phyloP scores from a whole-genome alignment of 2,797 vertebrate species.

The Eulemur coronatus region DNA sequence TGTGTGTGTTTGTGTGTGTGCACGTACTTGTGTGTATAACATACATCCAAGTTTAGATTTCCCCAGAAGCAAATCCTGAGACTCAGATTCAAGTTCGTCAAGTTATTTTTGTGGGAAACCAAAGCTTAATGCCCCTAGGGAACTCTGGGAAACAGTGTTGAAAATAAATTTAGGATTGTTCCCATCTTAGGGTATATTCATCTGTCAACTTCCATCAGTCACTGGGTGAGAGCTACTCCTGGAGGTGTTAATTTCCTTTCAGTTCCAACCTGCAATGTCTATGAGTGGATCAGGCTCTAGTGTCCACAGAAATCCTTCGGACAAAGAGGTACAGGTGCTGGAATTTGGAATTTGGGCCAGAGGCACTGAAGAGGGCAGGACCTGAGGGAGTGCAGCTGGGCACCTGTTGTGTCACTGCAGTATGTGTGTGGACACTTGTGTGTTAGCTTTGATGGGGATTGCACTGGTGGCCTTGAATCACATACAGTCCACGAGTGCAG shows the following conservation, averaged over 20 bases:
- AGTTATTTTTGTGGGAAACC: neutral
- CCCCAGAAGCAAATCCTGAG: neutral
- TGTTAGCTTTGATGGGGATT: neutral
- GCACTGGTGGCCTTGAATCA: neutral
- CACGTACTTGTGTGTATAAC: neutral
- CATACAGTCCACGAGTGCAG: rapidly evolving
- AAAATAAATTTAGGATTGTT: neutral
- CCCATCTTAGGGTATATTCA: neutral
- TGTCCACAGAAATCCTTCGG: neutral
- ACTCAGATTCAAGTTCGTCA: neutral
- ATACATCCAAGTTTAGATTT: neutral
- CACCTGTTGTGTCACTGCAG: rapidly evolving
- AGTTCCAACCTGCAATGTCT: neutral
- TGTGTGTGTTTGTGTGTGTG: neutral
- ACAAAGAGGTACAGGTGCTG: neutral
- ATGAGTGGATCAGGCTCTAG: neutral
- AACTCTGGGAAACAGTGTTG: neutral
- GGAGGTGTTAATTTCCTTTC: neutral
- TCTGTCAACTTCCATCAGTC: no score
- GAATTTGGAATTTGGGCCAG: neutral
- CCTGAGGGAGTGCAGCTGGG: rapidly evolving
- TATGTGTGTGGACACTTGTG: rapidly evolving
- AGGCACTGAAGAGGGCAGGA: neutral
- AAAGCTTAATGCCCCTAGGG: neutral
- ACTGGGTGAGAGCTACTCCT: neutral